Base-by-base conservation (phyloP, 1,140 invertebrate genomes). In the Drosophila ananassae region DNA sequence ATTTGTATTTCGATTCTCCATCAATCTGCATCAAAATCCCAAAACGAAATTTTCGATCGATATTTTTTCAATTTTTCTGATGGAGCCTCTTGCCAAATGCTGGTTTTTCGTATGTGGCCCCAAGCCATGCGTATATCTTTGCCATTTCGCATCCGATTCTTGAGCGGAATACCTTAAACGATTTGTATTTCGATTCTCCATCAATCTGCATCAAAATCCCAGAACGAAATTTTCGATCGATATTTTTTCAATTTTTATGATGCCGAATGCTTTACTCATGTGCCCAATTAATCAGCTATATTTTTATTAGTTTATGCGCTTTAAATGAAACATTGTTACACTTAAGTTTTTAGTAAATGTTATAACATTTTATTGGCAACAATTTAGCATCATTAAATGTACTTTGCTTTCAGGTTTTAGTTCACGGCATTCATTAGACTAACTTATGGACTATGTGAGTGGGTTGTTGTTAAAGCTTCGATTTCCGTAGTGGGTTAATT, bases 351-450 rank as follows among this genome's bases (percentile, higher is more conserved):
- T 87, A 82, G 83, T 85, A 87, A 75, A 46, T 69, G 81, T 87
- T 85, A 87, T 75, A 77, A 56, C 76, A 64, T 41, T 69, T 82
- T 82, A 87, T 87, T 87, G 82, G 82, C 82, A 87, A 87, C 75
- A 50, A 60, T 87, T 79, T 89, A 89, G 83, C 82, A 89, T 87
- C 82, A 53, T 78, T 78, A 71, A 54, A 75, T 73, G 80, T 78
- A 78, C 60, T 79, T 64, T 50, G 34, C 28, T 50, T 44, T 44
- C 52, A 32, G 79, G 61, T 60, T 82, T 44, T 75, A 83, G 79
- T 79, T 83, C 55, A 73, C 66, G 41, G 37, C 51, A 48, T 66
- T 28, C 44, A 75, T 73, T 72, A 58, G 25, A 25, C 66, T 87
- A 87, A 34, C 83, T 87, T 89, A 87, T 50, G 30, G 60, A 73